Percentiles rank a stretch among this genome's conserved stretches.
These are phyloP conservation scores for Trachythela sp. DNA, from an alignment of 64 coral and sea anemone genomes.

Conservation along the genomic window DNA sequence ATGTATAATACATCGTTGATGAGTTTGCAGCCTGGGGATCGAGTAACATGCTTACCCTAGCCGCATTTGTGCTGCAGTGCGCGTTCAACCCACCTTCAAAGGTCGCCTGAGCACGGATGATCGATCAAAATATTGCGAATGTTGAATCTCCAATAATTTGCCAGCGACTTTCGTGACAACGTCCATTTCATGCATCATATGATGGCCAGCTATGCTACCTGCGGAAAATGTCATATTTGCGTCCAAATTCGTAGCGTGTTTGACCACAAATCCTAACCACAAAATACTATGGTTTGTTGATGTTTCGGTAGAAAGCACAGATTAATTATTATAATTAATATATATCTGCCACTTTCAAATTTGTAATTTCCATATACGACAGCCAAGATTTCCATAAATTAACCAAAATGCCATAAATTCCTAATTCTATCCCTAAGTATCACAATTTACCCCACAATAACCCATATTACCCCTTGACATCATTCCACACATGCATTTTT, in stretches of 20 bases:
- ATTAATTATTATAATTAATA: too few relatives aligned
- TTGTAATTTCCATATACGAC: too few relatives aligned
- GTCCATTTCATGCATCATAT: conserved; percentile 26
- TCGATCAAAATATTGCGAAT: conserved; percentile 6
- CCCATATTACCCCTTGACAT: too few relatives aligned
- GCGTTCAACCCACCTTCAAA: neutral
- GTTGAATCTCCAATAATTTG: neutral
- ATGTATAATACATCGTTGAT: neutral
- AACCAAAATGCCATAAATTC: too few relatives aligned
- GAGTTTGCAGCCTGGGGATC: neutral
- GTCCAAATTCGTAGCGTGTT: neutral
- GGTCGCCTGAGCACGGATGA: neutral
- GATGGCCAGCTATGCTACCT: neutral
- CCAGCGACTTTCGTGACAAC: neutral
- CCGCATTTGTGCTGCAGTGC: neutral
- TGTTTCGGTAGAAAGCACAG: too few relatives aligned
- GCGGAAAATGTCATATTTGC: neutral
- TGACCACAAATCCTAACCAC: neutral
- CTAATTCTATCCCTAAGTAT: too few relatives aligned
- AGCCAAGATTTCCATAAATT: too few relatives aligned
- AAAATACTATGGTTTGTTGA: neutral
- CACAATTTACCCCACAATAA: too few relatives aligned
- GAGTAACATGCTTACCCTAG: neutral
- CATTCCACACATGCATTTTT: too few relatives aligned
- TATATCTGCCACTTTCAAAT: too few relatives aligned